phyloP scores from a whole-genome alignment of 2,888 invertebrate genomes.

The Colostygia pectinataria region DNA sequence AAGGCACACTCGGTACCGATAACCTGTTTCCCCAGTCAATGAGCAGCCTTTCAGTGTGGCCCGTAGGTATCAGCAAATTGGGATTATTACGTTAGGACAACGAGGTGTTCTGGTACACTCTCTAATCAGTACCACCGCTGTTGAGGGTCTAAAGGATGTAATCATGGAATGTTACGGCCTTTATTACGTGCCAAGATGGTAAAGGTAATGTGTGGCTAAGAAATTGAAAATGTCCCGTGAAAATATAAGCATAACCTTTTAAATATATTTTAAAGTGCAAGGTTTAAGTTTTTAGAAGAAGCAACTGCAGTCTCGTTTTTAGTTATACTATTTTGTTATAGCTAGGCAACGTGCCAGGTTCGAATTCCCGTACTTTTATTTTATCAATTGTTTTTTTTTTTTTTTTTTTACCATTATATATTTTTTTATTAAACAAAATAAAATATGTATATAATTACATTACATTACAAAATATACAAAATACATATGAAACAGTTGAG shows the following conservation, averaged over 20 bases:
- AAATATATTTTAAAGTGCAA: background rate
- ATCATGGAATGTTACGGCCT: conserved; percentile 30
- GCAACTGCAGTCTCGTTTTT: too few species aligned
- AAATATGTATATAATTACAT: too few species aligned
- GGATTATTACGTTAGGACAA: conserved; percentile 38
- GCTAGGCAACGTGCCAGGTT: too few species aligned
- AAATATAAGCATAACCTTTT: background rate
- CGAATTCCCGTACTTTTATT: too few species aligned
- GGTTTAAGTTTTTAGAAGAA: too few species aligned
- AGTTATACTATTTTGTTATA: too few species aligned
- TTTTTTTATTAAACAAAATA: too few species aligned
- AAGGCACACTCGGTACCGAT: background rate
- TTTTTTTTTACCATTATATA: too few species aligned
- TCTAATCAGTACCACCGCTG: conserved; percentile 33
- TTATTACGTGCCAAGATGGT: conserved; percentile 31
- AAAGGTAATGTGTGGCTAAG: conserved; percentile 25
- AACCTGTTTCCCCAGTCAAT: background rate
- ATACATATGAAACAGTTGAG: too few species aligned
- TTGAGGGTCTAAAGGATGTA: conserved; percentile 23
- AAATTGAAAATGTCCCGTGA: conserved; percentile 21
- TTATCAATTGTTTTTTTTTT: too few species aligned
- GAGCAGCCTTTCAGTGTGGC: conserved; percentile 27
- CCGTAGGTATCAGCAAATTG: conserved; percentile 38
- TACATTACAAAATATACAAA: too few species aligned
- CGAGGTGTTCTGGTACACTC: conserved; percentile 38